Evolutionary conservation across 2,888 invertebrate species (phyloP).

Genomic region (Cataglyphis livida): DNA sequence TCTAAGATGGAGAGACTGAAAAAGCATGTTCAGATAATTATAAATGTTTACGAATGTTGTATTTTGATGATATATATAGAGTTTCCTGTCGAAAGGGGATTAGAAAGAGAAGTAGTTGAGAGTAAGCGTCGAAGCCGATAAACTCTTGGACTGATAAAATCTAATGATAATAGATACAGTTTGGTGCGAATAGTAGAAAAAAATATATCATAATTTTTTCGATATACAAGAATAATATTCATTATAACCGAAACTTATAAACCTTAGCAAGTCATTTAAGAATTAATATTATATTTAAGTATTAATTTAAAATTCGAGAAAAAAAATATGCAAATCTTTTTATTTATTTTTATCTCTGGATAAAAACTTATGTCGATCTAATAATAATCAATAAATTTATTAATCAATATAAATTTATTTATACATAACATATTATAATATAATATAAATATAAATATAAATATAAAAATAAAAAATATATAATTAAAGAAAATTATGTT

Average conservation of each 20-base stretch:
- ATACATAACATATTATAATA: background rate
- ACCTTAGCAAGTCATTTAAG: background rate
- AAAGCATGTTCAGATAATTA: slow-evolving; percentile 16
- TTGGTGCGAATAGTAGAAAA: slow-evolving; percentile 30
- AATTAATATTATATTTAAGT: background rate
- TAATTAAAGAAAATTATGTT: background rate
- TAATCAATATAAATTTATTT: background rate
- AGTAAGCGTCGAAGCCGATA: slow-evolving; percentile 63
- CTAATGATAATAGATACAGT: slow-evolving; percentile 68
- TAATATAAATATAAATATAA: too few relatives aligned
- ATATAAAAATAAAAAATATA: background rate
- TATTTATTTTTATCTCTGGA: background rate
- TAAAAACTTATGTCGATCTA: background rate
- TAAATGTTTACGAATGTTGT: slow-evolving; percentile 37
- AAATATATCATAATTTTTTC: slow-evolving; percentile 8
- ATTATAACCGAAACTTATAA: background rate
- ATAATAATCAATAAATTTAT: background rate
- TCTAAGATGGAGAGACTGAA: slow-evolving; percentile 42
- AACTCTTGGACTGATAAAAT: slow-evolving; percentile 71
- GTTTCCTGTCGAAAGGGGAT: slow-evolving; percentile 2
- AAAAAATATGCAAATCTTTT: background rate
- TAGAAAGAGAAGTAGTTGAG: slow-evolving; percentile 63
- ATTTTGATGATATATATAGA: slow-evolving; percentile 12
- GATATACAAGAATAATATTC: background rate
- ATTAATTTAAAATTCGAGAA: background rate